A percentile compares a stretch with the other conserved stretches of the same genome.
phyloP scores from a whole-genome alignment of 1,140 invertebrate species.

The Panagrolaimus sp. region DNA sequence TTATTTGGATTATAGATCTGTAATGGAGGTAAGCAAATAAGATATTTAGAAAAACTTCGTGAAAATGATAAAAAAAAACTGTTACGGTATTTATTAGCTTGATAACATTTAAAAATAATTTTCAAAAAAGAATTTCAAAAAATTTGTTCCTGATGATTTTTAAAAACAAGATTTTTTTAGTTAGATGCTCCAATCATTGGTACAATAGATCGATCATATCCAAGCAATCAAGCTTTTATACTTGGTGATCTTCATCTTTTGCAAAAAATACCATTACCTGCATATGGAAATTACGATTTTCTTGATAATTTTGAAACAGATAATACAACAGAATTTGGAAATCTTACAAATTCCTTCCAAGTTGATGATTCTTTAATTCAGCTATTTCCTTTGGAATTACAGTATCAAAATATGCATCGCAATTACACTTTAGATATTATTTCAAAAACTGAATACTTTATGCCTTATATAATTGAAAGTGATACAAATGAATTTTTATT shows the following conservation, averaged over 20 bases:
- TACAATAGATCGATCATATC: neutral
- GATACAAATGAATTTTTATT: neutral
- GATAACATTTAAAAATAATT: no score
- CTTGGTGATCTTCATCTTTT: conserved; percentile 18
- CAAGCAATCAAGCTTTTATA: neutral
- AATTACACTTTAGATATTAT: conserved; percentile 5
- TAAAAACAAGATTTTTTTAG: neutral
- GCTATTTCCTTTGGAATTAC: conserved; percentile 1
- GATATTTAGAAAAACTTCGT: neutral
- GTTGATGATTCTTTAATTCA: neutral
- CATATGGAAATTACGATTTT: conserved; percentile 13
- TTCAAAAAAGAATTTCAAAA: no score
- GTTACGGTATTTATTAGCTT: no score
- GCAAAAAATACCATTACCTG: conserved; percentile 21
- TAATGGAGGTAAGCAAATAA: neutral
- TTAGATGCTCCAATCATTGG: neutral
- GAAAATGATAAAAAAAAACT: no score
- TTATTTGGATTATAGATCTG: neutral
- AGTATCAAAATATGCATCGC: conserved; percentile 15
- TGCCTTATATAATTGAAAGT: neutral
- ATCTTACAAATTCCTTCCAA: neutral
- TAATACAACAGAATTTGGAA: neutral
- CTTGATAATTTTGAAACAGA: neutral
- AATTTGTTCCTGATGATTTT: no score
- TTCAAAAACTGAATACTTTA: neutral